Conservation (phyloP, 2,113 vertebrate species). For the Neofelis nebulosa region DNA sequence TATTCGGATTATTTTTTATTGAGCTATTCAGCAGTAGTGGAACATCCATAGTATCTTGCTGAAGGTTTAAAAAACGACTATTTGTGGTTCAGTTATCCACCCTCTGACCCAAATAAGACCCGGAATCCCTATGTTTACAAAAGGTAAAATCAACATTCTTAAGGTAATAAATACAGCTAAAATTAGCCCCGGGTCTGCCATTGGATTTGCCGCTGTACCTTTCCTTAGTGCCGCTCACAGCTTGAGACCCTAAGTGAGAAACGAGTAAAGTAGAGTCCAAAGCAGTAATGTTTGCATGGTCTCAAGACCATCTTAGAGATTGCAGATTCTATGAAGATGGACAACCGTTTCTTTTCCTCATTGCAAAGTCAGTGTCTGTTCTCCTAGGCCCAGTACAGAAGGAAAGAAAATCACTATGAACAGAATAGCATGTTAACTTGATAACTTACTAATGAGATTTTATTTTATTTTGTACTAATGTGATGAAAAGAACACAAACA, state of each 20-base stretch:
- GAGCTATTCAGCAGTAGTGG: neutral
- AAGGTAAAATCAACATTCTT: neutral
- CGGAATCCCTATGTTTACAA: neutral
- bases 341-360: neutral
- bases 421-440: neutral
- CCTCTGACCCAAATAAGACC: neutral
- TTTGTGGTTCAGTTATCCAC: neutral
- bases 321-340: neutral
- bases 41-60: neutral
- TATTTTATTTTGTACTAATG: neutral
- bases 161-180: neutral
- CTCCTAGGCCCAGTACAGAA: neutral
- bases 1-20: neutral
- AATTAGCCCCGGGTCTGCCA: neutral
- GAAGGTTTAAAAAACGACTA: neutral
- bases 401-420: conserved; percentile 12
- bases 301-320: neutral
- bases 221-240: neutral
- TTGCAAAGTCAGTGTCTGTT: neutral
- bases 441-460: neutral
- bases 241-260: neutral
- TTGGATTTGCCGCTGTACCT: neutral
- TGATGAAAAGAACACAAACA: neutral
- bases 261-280: neutral
- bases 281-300: neutral